phyloP scores from a whole-genome alignment of 2,888 invertebrate genomes.

The Macropis europaea region DNA sequence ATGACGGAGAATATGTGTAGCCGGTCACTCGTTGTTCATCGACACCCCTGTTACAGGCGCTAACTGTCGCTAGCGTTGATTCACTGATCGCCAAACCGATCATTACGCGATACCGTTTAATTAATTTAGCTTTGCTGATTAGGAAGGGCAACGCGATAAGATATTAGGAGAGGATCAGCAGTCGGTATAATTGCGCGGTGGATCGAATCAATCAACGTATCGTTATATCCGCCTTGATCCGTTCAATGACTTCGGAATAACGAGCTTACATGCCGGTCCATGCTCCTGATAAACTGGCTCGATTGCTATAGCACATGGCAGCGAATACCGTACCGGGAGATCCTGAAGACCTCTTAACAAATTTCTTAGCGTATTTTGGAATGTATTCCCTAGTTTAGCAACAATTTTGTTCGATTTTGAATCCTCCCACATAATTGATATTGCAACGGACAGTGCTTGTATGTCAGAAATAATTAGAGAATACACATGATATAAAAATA shows the following conservation, averaged over 20 bases:
- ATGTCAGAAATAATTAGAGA: no score
- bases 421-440: no score
- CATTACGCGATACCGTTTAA: constrained; percentile 44
- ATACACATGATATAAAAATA: no score
- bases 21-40: neutral
- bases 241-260: constrained; percentile 33
- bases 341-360: no score
- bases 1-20: no score
- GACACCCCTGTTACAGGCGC: neutral
- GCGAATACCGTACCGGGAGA: neutral
- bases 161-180: constrained; percentile 28
- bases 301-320: neutral
- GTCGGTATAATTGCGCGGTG: constrained; percentile 43
- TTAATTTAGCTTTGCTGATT: constrained; percentile 42
- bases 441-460: no score
- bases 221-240: constrained; percentile 48
- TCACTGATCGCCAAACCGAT: constrained; percentile 36
- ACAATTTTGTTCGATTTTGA: no score
- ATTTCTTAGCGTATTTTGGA: no score
- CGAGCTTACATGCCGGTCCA: constrained; percentile 19
- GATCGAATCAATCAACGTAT: constrained; percentile 49
- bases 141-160: constrained; percentile 46
- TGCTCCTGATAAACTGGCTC: constrained; percentile 13
- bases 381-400: no score
- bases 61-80: constrained; percentile 1